phyloP scores from a whole-genome alignment of 1,140 invertebrate genomes.

The Ceratina japonica region DNA sequence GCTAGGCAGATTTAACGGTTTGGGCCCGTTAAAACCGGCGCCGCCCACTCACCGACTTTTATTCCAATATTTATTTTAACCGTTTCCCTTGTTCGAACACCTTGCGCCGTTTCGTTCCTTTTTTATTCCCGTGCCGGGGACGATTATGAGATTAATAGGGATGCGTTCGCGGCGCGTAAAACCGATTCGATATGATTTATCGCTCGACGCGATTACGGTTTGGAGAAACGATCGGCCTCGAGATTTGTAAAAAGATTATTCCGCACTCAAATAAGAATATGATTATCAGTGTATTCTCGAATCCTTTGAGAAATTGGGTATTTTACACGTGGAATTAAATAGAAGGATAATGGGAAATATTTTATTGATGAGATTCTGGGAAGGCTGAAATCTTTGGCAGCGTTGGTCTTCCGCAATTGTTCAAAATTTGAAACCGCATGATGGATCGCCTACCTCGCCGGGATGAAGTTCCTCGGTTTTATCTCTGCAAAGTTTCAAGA shows the following conservation, averaged over 20 bases:
- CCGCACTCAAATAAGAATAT: too few relatives aligned
- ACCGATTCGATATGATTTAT: background rate
- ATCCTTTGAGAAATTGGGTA: too few relatives aligned
- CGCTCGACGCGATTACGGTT: background rate
- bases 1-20: constrained; percentile 45
- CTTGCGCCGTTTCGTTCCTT: background rate
- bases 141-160: constrained; percentile 54
- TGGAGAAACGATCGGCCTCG: background rate
- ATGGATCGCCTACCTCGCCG: background rate
- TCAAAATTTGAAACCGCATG: background rate
- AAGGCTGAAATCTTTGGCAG: background rate
- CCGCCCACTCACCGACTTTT: constrained; percentile 44
- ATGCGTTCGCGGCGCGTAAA: background rate
- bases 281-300: too few relatives aligned
- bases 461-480: constrained; percentile 24
- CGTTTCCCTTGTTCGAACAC: constrained; percentile 27
- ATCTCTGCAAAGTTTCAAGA: constrained; percentile 23
- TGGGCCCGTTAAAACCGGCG: constrained; percentile 45
- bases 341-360: too few relatives aligned
- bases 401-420: background rate
- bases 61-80: constrained; percentile 58
- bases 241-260: background rate
- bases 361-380: background rate
- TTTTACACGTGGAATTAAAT: too few relatives aligned
- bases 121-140: background rate